Evolutionary conservation across 2,888 invertebrate species (phyloP), one percentile per base, ranked within the genome.

Genomic region (Pogonocherus hispidulus): DNA sequence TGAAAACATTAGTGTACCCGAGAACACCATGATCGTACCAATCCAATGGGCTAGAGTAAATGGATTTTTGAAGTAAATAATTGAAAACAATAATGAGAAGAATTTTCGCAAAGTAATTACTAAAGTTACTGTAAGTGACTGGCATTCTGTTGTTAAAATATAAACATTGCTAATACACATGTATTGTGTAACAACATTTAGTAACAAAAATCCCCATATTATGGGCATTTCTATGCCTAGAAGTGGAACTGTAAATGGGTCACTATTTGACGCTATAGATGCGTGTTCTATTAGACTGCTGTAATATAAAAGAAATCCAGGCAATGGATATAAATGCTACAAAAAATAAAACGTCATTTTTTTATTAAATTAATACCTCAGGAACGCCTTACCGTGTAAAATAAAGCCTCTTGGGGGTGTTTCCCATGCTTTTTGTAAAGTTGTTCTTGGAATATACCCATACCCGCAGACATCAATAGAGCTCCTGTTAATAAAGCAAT

Each of bases 41-140:
- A 94, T 80, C 96, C 98, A 97, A 83, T 99, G 99, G 51, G 91
- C 90, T 0, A 91, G 6, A 0, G 98, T 98, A 82, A 99, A 99
- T 0, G 96, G 93, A 87, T 99, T 99, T 78, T 92, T 89, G 83
- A 99, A 99, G 85, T 98, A 97, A 55, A 95, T 79, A 76, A 99
- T 97, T 0, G 98, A 99, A 82, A 99, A 94, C n/a, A 99, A 85
- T 37, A 99, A 87, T 0, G 98, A 98, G 32, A 96, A 89, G 83
- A 99, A 99, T 86, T 99, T 99, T 56, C 99, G 89, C 63, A 99
- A 86, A 0, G 99, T 99, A 27, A 99, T 94, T 0, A 99, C 96
- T 76, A 99, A 87, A 0, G 98, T 99, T 1, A 99, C 98, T 0
- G 97, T 96, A 49, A 99, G 86, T 0, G 98, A 97, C 0, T 95